These are phyloP conservation scores for Hydrolagus affinis DNA, from an alignment of 2,113 vertebrate species.

Conservation along the genomic window DNA sequence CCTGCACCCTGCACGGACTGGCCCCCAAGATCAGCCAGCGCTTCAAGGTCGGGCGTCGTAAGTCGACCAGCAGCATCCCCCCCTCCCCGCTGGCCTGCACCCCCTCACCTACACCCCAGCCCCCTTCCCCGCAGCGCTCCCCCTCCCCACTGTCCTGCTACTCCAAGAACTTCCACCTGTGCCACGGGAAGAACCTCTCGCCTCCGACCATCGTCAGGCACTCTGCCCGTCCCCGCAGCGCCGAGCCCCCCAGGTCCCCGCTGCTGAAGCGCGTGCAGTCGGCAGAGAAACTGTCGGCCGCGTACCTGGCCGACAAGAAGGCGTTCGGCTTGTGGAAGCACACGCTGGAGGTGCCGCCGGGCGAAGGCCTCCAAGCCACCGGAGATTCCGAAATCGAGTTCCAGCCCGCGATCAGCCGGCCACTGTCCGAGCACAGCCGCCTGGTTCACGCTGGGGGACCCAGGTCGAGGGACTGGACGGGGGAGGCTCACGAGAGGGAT, in stretches of 20 bases:
- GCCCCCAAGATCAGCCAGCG: slow-evolving; percentile 78
- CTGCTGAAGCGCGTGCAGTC: slow-evolving; percentile 84
- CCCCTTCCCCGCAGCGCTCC: slow-evolving; percentile 75
- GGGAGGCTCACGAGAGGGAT: slow-evolving; percentile 56
- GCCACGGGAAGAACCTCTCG: slow-evolving; percentile 73
- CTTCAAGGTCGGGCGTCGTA: slow-evolving; percentile 79
- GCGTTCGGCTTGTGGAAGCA: slow-evolving; percentile 56
- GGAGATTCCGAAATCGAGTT: slow-evolving; percentile 42
- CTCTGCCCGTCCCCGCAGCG: slow-evolving; percentile 63
- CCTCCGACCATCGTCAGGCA: slow-evolving; percentile 74
- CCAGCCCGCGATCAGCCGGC: slow-evolving; percentile 36
- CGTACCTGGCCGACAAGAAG: slow-evolving; percentile 58
- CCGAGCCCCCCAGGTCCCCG: slow-evolving; percentile 71
- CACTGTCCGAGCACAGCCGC: slow-evolving; percentile 47
- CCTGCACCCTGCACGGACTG: slow-evolving; percentile 85
- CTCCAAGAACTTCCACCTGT: slow-evolving; percentile 63
- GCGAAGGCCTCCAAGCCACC: slow-evolving; percentile 41
- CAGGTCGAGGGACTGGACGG: slow-evolving; percentile 51
- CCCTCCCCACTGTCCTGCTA: slow-evolving; percentile 69
- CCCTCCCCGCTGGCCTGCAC: slow-evolving; percentile 87
- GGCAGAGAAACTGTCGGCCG: slow-evolving; percentile 69
- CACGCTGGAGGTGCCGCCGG: slow-evolving; percentile 57
- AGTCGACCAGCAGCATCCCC: slow-evolving; percentile 94
- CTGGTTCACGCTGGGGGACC: slow-evolving; percentile 48
- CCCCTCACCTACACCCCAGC: slow-evolving; percentile 61